Evolutionary conservation across 2,797 vertebrate genomes (phyloP).

Genomic region (Arnoldichthys spilopterus): DNA sequence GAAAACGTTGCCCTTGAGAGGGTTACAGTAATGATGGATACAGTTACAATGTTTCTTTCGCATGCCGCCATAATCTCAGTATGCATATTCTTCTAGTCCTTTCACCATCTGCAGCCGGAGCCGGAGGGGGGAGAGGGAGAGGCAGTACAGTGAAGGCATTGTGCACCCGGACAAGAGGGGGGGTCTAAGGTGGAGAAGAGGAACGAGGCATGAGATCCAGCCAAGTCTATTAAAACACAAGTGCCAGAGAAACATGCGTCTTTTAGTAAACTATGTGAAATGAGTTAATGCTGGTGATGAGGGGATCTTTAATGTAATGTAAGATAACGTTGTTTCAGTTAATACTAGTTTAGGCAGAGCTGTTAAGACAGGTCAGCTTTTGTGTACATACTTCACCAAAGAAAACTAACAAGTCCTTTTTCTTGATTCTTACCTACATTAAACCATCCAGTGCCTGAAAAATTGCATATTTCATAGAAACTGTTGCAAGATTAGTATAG

Average conservation of each 20-base stretch:
- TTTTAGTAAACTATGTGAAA: constrained; percentile 25
- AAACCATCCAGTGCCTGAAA: not conserved
- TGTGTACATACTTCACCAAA: not conserved
- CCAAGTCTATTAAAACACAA: constrained; percentile 31
- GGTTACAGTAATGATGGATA: constrained; percentile 47
- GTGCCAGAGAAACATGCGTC: constrained; percentile 26
- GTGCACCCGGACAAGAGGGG: constrained; percentile 42
- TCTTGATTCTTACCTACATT: not conserved
- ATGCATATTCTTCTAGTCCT: constrained; percentile 43
- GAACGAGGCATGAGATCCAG: constrained; percentile 35
- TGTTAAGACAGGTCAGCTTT: not conserved
- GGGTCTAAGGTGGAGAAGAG: constrained; percentile 40
- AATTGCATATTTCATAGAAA: not conserved
- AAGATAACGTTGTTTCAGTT: not conserved
- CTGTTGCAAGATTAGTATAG: not conserved
- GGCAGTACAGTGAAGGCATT: constrained; percentile 57
- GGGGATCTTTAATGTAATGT: constrained; percentile 17
- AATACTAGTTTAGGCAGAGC: not conserved
- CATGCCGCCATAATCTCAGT: constrained; percentile 51
- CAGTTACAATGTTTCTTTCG: constrained; percentile 42
- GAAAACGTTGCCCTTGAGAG: constrained; percentile 37
- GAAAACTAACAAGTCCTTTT: not conserved
- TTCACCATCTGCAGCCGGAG: constrained; percentile 54
- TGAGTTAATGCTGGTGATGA: not conserved
- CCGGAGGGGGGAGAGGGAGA: constrained; percentile 30